Conservation (phyloP, 2,113 vertebrate genomes). For the Zapornia atra region DNA sequence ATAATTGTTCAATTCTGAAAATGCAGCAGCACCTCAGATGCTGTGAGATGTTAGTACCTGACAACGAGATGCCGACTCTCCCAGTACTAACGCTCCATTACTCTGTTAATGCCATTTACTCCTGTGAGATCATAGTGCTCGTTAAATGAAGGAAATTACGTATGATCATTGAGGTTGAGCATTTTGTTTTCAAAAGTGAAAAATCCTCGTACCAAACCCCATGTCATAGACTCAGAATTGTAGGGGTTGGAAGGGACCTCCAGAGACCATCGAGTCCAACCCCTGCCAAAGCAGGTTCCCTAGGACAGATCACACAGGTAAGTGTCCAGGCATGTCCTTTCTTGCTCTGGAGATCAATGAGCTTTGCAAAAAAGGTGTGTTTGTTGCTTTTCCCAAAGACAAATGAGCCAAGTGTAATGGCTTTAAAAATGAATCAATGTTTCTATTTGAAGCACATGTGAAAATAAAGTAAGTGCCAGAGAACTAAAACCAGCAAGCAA, state of each 20-base stretch:
- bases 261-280: too few species aligned
- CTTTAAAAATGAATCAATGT: slow-evolving; percentile 19
- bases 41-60: not conserved
- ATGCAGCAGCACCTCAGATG: not conserved
- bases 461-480: slow-evolving; percentile 6
- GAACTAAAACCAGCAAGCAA: not conserved
- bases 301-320: too few species aligned
- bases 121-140: not conserved
- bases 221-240: too few species aligned
- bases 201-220: not conserved
- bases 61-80: not conserved
- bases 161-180: not conserved
- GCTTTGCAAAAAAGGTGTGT: not conserved
- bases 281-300: too few species aligned
- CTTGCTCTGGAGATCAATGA: not conserved
- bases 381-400: not conserved
- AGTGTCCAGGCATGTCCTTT: not conserved
- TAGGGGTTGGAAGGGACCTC: too few species aligned
- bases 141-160: not conserved
- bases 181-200: not conserved
- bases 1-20: not conserved
- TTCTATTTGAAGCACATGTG: not conserved
- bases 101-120: not conserved
- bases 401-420: not conserved
- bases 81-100: not conserved